A percentile compares a stretch with the other conserved stretches of the same genome.
Conservation (phyloP, 2,797 vertebrate species). For the Sarcoramphus papa region DNA sequence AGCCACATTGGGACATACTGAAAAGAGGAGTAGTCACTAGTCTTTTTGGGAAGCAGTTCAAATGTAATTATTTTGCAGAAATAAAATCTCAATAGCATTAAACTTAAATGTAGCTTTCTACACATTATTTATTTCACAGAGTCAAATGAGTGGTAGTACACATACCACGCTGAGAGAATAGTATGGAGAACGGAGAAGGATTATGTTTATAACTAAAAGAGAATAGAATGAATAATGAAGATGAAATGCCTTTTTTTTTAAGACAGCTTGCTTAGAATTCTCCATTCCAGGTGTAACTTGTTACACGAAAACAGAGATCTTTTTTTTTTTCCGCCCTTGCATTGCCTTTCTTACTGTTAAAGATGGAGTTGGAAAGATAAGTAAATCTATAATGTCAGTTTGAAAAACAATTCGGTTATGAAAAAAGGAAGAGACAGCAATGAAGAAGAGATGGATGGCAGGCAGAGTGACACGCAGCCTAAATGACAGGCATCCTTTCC, state of each 20-base stretch:
- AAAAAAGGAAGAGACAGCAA: neutral
- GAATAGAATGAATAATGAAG: neutral
- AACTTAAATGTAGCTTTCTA: neutral
- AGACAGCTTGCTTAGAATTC: neutral
- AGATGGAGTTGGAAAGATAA: neutral
- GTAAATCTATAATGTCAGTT: neutral
- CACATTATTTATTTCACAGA: neutral
- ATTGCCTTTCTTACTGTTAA: neutral
- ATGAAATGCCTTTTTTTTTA: neutral
- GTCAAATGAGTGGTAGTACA: neutral
- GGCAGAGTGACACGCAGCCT: neutral
- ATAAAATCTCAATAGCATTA: neutral
- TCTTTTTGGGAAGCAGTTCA: neutral
- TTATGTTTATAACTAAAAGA: neutral
- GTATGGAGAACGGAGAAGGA: neutral
- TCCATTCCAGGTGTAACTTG: neutral
- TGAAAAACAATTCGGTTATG: neutral
- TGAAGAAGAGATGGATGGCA: neutral
- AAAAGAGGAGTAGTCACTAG: neutral
- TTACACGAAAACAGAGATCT: neutral
- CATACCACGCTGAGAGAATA: neutral
- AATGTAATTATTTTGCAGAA: neutral
- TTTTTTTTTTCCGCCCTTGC: neutral
- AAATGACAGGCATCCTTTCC: neutral
- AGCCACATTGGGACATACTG: neutral